Evolutionary conservation across 1,140 invertebrate species (phyloP).

Genomic region (Leguminivora glycinivorella): DNA sequence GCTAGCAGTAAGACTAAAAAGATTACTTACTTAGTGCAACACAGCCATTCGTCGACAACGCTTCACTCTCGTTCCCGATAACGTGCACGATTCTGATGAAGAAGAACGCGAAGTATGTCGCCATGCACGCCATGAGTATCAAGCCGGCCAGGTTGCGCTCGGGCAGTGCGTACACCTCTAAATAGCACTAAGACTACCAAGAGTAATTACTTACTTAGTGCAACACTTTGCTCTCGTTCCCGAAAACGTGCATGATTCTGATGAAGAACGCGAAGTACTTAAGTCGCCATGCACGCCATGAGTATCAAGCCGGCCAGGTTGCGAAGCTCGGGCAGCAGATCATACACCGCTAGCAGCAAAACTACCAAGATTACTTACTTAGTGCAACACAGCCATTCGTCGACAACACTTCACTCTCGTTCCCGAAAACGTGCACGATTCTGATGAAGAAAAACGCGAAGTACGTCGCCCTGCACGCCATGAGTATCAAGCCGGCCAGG

Average conservation of each 20-base stretch:
- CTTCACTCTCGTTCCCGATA: neutral
- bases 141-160: neutral
- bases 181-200: no score
- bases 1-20: no score
- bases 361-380: no score
- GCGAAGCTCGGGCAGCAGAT: neutral
- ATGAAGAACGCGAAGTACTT: neutral
- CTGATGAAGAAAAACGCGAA: neutral
- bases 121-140: neutral
- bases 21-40: constrained; percentile 8
- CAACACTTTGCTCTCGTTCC: neutral
- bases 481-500: neutral
- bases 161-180: no score
- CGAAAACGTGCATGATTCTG: neutral
- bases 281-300: neutral
- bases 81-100: neutral
- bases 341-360: neutral
- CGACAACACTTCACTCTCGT: neutral
- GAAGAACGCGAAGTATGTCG: neutral
- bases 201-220: no score
- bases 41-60: neutral
- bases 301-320: neutral
- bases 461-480: neutral
- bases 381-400: neutral
- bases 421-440: neutral